These are phyloP conservation scores for Diorhabda carinulata DNA, from an alignment of 1,140 invertebrate species.

Conservation along the genomic window DNA sequence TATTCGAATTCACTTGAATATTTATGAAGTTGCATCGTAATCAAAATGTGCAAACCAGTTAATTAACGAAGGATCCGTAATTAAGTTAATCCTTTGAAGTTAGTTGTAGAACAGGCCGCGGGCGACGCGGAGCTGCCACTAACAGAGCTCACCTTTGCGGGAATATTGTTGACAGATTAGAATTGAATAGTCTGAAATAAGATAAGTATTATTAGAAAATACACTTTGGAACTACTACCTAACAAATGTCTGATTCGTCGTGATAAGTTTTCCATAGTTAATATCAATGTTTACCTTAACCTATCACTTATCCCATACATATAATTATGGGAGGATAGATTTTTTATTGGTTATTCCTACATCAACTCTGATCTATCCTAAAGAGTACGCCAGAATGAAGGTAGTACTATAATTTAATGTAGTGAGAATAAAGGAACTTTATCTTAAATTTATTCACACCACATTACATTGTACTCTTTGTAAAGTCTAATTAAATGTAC, in stretches of 20 bases:
- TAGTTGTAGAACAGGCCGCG: not conserved
- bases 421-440: no score
- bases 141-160: not conserved
- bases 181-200: not conserved
- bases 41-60: conserved; percentile 38
- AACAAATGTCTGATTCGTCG: not conserved
- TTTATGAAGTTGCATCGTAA: conserved; percentile 39
- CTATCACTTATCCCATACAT: no score
- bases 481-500: no score
- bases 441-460: no score
- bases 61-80: conserved; percentile 38
- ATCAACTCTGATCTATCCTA: no score
- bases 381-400: no score
- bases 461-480: no score
- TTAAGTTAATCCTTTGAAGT: conserved; percentile 35
- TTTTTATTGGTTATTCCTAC: no score
- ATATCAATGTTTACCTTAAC: no score
- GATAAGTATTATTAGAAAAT: not conserved
- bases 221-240: not conserved
- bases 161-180: not conserved
- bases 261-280: no score
- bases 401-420: no score
- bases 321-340: no score
- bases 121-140: not conserved
- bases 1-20: conserved; percentile 37